These are phyloP conservation scores for Drosophila neonasuta DNA, from an alignment of 2,888 invertebrate genomes.

Conservation along the genomic window DNA sequence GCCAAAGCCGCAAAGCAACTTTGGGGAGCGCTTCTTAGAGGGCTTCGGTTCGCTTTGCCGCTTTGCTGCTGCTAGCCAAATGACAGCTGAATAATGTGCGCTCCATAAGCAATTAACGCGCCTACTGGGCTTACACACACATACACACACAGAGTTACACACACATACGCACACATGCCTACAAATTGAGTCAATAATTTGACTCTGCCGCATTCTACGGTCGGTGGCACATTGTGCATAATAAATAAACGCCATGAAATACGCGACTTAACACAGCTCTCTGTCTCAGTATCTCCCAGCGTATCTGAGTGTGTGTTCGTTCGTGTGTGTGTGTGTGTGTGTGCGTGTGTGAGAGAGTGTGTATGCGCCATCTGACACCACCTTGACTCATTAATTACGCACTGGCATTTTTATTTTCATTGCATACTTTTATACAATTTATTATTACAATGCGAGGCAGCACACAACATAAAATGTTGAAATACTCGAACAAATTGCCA, in stretches of 20 bases:
- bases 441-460: slow-evolving; percentile 65
- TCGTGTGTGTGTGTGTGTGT: not conserved
- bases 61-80: slow-evolving; percentile 48
- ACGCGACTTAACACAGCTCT: slow-evolving; percentile 77
- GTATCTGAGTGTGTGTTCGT: not conserved
- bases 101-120: slow-evolving; percentile 77
- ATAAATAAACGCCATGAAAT: slow-evolving; percentile 78
- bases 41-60: slow-evolving; percentile 39
- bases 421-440: slow-evolving; percentile 76
- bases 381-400: slow-evolving; percentile 77
- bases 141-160: slow-evolving; percentile 6
- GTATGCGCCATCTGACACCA: slow-evolving; percentile 75
- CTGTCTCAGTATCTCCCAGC: slow-evolving; percentile 37
- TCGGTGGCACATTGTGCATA: slow-evolving; percentile 75
- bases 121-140: slow-evolving; percentile 63
- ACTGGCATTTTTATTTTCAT: slow-evolving; percentile 77
- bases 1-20: slow-evolving; percentile 74
- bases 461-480: slow-evolving; percentile 37
- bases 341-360: slow-evolving; percentile 45
- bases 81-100: slow-evolving; percentile 77
- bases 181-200: slow-evolving; percentile 78
- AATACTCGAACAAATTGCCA: slow-evolving; percentile 57
- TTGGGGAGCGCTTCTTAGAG: slow-evolving; percentile 56
- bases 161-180: slow-evolving; percentile 38
- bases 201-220: slow-evolving; percentile 39